Conservation (phyloP, 2,797 vertebrate genomes). For the Mallotus villosus region DNA sequence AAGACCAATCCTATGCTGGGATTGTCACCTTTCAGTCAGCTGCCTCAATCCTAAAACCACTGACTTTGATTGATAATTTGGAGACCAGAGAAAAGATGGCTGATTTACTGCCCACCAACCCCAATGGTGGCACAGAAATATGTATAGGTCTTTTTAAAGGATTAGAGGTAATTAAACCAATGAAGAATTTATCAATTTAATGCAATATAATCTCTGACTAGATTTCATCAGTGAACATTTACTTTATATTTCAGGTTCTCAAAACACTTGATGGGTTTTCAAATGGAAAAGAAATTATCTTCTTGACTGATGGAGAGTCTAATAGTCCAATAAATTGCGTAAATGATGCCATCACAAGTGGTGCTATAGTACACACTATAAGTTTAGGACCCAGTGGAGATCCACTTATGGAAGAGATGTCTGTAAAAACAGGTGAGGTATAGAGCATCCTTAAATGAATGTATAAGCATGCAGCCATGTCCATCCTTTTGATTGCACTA, state of each 20-base stretch:
- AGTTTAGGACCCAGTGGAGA: constrained; percentile 49
- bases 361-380: constrained; percentile 64
- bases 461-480: neutral
- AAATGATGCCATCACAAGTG: constrained; percentile 37
- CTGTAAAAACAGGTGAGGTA: constrained; percentile 27
- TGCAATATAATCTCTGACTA: too few relatives aligned
- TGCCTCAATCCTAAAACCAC: constrained; percentile 37
- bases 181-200: neutral
- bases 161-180: constrained; percentile 56
- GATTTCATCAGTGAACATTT: too few relatives aligned
- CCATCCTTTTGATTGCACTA: too few relatives aligned
- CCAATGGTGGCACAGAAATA: constrained; percentile 34
- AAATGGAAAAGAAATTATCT: constrained; percentile 62
- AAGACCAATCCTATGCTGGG: constrained; percentile 58
- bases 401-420: constrained; percentile 46
- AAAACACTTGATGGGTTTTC: constrained; percentile 35
- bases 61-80: constrained; percentile 47
- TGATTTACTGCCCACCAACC: constrained; percentile 46
- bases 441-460: neutral
- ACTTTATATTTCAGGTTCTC: constrained; percentile 54
- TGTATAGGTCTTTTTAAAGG: constrained; percentile 61
- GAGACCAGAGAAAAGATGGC: constrained; percentile 51
- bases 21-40: constrained; percentile 53
- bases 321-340: constrained; percentile 39
- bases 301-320: constrained; percentile 64